These are phyloP conservation scores for Gandaritis pyraliata DNA, from an alignment of 2,888 invertebrate genomes.

Conservation along the genomic window DNA sequence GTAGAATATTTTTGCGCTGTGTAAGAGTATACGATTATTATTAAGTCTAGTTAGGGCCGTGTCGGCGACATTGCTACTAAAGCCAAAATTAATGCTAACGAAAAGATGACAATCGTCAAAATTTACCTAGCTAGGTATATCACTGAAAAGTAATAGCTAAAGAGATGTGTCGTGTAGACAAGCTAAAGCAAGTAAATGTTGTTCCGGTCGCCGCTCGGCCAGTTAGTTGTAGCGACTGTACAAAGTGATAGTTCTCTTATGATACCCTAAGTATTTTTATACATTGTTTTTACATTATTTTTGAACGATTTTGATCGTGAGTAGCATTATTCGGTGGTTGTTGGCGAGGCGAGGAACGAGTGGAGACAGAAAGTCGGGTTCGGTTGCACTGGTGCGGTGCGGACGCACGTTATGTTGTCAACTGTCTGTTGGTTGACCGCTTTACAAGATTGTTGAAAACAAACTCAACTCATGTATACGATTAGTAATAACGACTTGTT, in stretches of 20 bases:
- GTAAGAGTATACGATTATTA: constrained; percentile 80
- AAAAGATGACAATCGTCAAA: not conserved
- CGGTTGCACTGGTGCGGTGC: constrained; percentile 55
- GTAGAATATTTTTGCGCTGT: constrained; percentile 76
- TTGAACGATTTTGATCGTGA: constrained; percentile 81
- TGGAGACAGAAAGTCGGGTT: constrained; percentile 53
- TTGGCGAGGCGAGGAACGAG: constrained; percentile 43
- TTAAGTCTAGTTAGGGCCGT: constrained; percentile 59
- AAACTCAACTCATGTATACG: constrained; percentile 77
- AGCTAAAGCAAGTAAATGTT: constrained; percentile 52
- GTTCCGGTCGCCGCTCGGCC: constrained; percentile 69
- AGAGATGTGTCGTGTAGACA: not conserved
- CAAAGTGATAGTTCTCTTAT: constrained; percentile 84
- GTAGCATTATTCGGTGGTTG: constrained; percentile 68
- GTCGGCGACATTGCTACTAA: constrained; percentile 48
- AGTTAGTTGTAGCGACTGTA: constrained; percentile 74
- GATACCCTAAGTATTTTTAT: constrained; percentile 83
- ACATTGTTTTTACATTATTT: constrained; percentile 82
- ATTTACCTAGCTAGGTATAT: not conserved
- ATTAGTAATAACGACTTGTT: constrained; percentile 74
- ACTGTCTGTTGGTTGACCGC: constrained; percentile 46
- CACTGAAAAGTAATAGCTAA: not conserved
- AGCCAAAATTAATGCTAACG: constrained; percentile 38
- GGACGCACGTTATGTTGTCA: constrained; percentile 61
- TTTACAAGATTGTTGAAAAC: constrained; percentile 55